Base-by-base conservation (phyloP, 2,888 invertebrate species). In the Crocallis elinguaria region DNA sequence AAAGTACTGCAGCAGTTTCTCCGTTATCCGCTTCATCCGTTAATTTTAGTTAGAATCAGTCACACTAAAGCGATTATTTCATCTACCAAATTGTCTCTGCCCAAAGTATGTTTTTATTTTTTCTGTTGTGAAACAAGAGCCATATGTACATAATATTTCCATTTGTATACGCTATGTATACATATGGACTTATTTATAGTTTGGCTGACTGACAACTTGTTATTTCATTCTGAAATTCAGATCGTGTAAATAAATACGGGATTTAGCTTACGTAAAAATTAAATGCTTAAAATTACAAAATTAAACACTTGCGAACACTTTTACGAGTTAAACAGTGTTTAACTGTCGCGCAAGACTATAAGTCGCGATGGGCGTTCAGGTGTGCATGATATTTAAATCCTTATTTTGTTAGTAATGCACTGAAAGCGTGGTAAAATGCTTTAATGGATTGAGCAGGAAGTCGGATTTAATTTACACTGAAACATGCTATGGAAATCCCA, bases 371-470 rank as follows among this genome's bases (percentile, higher is more conserved):
- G 3, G n/a, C n/a, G 49, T 12, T 12, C 23, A 49, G 32, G 23
- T 48, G 9, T 39, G 27, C 7, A 23, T 41, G 38, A 33, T n/a
- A 5, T n/a, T 35, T 35, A 49, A 59, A 49, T 56, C 49, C 49
- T 59, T 59, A 68, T 63, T 60, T 59, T 50, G 45, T 53, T 65
- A 55, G 55, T 19, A 50, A 61, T 66, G 60, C 59, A 54, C 65
- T 61, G 53, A 64, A 66, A 38, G 38, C 69, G 62, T 62, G 46
- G 63, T 69, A 70, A 72, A 71, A 69, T 37, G 45, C 59, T 68
- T 67, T 73, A 75, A 75, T 73, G 73, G 70, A 71, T 69, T 70
- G 66, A 65, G 64, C 63, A 62, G 59, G 61, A 60, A 60, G 60
- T 49, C 54, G 56, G 57, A 66, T 63, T 71, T 66, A 73, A 71